Conservation (phyloP, 2,797 vertebrate genomes). For the Holocentrus rufus region DNA sequence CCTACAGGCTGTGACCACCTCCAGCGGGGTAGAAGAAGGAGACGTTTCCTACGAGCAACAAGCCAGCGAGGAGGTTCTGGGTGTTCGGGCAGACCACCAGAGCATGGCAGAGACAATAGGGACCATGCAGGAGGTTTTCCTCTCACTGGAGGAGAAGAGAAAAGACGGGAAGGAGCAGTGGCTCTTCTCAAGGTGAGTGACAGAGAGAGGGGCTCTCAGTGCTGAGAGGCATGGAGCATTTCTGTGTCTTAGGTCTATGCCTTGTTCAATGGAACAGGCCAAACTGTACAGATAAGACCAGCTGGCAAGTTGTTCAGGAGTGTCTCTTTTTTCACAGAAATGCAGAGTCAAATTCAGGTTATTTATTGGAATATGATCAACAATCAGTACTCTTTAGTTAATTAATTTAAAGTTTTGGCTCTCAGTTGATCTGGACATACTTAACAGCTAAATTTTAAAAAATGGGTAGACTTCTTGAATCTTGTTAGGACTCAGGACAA, state of each 20-base stretch:
- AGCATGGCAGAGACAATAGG: constrained; percentile 72
- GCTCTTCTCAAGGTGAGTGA: constrained; percentile 73
- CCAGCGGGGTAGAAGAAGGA: constrained; percentile 78
- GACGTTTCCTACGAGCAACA: constrained; percentile 77
- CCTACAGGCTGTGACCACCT: constrained; percentile 76
- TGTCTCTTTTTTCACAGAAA: not conserved
- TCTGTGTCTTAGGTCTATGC: not conserved
- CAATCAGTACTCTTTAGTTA: too few relatives aligned
- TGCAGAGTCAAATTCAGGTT: too few relatives aligned
- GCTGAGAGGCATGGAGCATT: not conserved
- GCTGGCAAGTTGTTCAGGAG: not conserved
- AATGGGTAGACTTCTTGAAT: not conserved
- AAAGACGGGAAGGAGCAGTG: constrained; percentile 72
- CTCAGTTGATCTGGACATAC: too few relatives aligned
- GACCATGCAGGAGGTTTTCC: constrained; percentile 81
- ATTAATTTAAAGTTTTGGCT: too few relatives aligned
- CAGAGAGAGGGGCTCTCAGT: not conserved
- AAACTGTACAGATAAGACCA: not conserved
- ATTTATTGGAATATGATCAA: too few relatives aligned
- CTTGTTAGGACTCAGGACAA: too few relatives aligned
- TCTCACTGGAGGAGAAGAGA: constrained; percentile 78
- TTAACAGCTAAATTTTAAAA: too few relatives aligned
- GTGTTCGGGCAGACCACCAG: constrained; percentile 76
- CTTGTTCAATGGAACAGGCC: not conserved
- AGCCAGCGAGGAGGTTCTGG: constrained; percentile 78